These are phyloP conservation scores for Bellardia pandia DNA, from an alignment of 2,888 invertebrate genomes.

Conservation along the genomic window DNA sequence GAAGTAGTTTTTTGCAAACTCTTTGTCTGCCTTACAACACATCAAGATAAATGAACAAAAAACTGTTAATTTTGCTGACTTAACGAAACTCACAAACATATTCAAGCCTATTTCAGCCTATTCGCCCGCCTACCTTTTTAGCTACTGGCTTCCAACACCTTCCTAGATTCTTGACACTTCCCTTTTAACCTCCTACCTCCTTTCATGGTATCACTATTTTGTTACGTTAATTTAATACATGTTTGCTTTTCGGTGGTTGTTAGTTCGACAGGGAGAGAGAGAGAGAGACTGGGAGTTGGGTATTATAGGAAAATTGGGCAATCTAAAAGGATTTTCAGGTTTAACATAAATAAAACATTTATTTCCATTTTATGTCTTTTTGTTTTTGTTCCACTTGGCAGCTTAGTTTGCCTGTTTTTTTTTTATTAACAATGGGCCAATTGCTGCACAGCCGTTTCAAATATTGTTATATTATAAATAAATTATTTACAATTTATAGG, in stretches of 20 bases:
- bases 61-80: slow-evolving; percentile 7
- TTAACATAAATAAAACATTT: slow-evolving; percentile 67
- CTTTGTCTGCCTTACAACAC: neutral
- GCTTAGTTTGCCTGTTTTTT: neutral
- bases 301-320: neutral
- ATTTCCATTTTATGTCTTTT: neutral
- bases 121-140: too few relatives aligned
- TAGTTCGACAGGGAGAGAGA: neutral
- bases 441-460: neutral
- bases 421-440: slow-evolving; percentile 12
- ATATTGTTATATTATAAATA: neutral
- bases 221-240: slow-evolving; percentile 60
- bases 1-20: neutral
- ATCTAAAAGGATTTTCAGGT: slow-evolving; percentile 69
- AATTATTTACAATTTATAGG: slow-evolving; percentile 3
- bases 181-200: neutral
- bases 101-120: too few relatives aligned
- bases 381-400: neutral
- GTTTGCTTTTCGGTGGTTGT: neutral
- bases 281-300: neutral
- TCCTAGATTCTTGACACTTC: neutral
- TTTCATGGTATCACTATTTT: slow-evolving; percentile 56
- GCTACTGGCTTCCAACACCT: too few relatives aligned
- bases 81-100: neutral
- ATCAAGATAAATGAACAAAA: slow-evolving; percentile 19